A percentile compares a stretch with the other conserved stretches of the same genome.
Conservation (phyloP, 2,797 vertebrate species). For the Rhinella marina region DNA sequence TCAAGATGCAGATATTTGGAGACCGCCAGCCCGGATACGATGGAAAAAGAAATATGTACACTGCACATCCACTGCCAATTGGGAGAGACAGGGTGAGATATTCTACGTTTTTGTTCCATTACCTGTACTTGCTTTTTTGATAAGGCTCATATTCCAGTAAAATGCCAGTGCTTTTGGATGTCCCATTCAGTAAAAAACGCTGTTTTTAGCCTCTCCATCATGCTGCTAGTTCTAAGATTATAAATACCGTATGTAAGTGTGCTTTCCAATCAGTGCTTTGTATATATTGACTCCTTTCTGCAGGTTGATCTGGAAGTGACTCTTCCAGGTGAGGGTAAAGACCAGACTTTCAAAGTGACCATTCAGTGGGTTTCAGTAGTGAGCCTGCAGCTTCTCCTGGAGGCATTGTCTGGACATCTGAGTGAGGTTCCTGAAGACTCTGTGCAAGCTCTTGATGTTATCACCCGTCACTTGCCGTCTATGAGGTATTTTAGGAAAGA, state of each 20-base stretch:
- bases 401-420: slow-evolving; percentile 93
- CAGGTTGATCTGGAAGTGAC: slow-evolving; percentile 99
- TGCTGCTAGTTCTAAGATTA: background rate
- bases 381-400: slow-evolving; percentile 94
- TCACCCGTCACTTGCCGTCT: slow-evolving; percentile 96
- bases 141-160: too few relatives aligned
- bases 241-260: background rate
- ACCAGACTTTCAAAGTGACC: slow-evolving; percentile 98
- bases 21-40: slow-evolving; percentile 97
- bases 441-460: slow-evolving; percentile 96
- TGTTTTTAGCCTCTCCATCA: too few relatives aligned
- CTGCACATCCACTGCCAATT: slow-evolving; percentile 94
- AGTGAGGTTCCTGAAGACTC: slow-evolving; percentile 97
- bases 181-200: too few relatives aligned
- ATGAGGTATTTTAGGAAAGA: slow-evolving; percentile 85
- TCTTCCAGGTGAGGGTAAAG: slow-evolving; percentile 95
- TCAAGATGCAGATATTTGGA: slow-evolving; percentile 99
- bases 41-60: slow-evolving; percentile 99
- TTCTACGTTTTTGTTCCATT: background rate
- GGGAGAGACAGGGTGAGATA: slow-evolving; percentile 88
- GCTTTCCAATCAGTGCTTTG: too few relatives aligned
- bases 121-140: too few relatives aligned
- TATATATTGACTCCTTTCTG: slow-evolving; percentile 19
- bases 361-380: slow-evolving; percentile 98
- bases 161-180: too few relatives aligned